A percentile compares a stretch with the other conserved stretches of the same genome.
These are phyloP conservation scores for Alethe diademata DNA, from an alignment of 2,113 vertebrate genomes.

Conservation along the genomic window DNA sequence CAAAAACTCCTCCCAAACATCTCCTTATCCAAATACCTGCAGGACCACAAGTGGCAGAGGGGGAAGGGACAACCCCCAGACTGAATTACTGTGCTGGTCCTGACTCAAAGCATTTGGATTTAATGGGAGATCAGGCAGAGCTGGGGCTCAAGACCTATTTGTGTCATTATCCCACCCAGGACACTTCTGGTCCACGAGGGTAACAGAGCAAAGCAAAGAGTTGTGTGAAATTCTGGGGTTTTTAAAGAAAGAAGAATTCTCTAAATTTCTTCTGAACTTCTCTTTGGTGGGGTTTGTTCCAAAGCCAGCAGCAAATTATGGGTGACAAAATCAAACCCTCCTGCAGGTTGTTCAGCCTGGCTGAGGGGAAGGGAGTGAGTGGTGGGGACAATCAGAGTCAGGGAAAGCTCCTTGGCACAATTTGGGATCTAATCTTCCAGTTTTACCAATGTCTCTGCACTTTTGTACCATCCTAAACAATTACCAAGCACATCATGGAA, in stretches of 20 bases:
- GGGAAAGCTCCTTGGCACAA: not conserved
- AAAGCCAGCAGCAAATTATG: not conserved
- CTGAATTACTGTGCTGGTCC: fast-evolving
- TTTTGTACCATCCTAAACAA: not conserved
- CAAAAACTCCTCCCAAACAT: not conserved
- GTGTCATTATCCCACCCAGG: not conserved
- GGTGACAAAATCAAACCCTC: not conserved
- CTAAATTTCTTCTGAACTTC: not conserved
- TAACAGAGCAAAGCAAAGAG: fast-evolving
- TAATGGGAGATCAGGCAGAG: not conserved
- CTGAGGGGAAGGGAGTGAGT: too few species aligned
- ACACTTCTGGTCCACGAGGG: not conserved
- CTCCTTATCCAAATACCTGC: not conserved
- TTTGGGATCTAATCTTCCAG: not conserved
- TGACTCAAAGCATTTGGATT: not conserved
- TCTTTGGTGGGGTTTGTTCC: not conserved
- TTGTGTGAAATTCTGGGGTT: not conserved
- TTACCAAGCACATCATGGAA: fast-evolving
- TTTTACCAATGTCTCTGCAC: not conserved
- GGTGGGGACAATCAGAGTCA: not conserved
- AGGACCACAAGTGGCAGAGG: not conserved
- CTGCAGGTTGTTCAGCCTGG: not conserved
- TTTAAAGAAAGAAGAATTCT: not conserved
- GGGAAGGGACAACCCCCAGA: not conserved
- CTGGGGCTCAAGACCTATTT: not conserved